Conservation (phyloP, 2,113 vertebrate genomes). For the Copsychus sechellarum region DNA sequence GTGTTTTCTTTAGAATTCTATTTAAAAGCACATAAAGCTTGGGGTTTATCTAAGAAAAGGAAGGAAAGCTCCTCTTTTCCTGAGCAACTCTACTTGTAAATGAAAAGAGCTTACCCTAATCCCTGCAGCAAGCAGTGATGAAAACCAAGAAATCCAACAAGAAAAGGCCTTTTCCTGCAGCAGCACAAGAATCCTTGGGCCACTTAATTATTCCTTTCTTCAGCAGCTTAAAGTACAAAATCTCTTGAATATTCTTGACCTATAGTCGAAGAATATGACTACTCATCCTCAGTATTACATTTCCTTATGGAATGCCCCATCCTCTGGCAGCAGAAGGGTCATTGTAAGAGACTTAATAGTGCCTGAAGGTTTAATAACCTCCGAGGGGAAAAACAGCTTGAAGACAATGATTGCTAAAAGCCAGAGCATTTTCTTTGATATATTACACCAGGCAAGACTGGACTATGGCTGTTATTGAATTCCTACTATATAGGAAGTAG, state of each 20-base stretch:
- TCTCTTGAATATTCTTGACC: slow-evolving; percentile 44
- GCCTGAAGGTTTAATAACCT: slow-evolving; percentile 44
- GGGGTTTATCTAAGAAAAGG: not conserved
- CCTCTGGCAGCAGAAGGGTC: not conserved
- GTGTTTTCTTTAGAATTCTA: not conserved
- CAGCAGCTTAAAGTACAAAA: slow-evolving; percentile 42
- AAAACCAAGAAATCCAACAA: slow-evolving; percentile 58
- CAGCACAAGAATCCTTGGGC: not conserved
- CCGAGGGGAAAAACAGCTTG: not conserved
- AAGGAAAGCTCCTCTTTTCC: slow-evolving; percentile 33
- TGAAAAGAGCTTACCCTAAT: slow-evolving; percentile 53
- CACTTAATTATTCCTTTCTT: slow-evolving; percentile 54
- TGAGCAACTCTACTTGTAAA: slow-evolving; percentile 41
- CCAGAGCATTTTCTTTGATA: slow-evolving; percentile 11
- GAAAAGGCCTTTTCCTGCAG: slow-evolving; percentile 27
- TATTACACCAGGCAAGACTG: not conserved
- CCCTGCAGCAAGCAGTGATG: slow-evolving; percentile 31
- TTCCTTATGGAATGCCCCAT: slow-evolving; percentile 7
- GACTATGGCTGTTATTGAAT: not conserved
- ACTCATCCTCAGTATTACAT: not conserved
- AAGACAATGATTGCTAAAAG: not conserved
- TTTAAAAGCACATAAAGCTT: not conserved
- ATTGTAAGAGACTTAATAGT: slow-evolving; percentile 5
- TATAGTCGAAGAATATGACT: not conserved
- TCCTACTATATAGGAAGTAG: not conserved